Base-by-base conservation (phyloP, 2,888 invertebrate species). In the Papilio demoleus region DNA sequence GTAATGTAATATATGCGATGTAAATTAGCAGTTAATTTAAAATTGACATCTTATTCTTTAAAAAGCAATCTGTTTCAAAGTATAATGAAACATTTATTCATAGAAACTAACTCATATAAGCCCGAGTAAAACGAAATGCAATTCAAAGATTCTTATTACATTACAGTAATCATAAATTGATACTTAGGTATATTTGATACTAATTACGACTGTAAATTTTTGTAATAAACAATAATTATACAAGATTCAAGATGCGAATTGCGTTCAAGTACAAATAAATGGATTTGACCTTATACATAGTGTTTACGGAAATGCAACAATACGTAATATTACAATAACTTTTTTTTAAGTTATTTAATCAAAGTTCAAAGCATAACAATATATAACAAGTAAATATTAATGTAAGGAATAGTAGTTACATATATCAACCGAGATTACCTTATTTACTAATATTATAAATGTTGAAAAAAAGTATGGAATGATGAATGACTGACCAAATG, bases 181-280 rank as follows among this genome's bases (percentile, higher is more conserved):
- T 0, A 38, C 38, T 38, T 4, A 38, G 38, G n/a, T n/a, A n/a
- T 12, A 2, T 38, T 12, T 38, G 38, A 14, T 38, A 31, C 31
- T 31, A 31, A 31, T 4, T 6, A 31, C 6, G 31, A 31, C 31
- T 31, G 22, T 22, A 47, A 9, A 47, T 47, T 22, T 12, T 22
- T n/a, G 2, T 45, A 22, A 47, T 4, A 11, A 22, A 22, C 22
- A 22, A 47, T 22, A 22, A 47, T 0, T 22, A 22, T 45, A 9
- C 50, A 27, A n/a, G 11, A 45, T 17, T 45, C n/a, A 45, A 45
- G 4, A 14, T 14, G 22, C 50, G n/a, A n/a, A n/a, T n/a, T 50
- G 12, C 12, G 22, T 24, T 50, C 24, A 50, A 50, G 50, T 24
- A 50, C 58, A 59, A 66, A 27, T 59, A 66, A 66, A 59, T 45